phyloP scores from a whole-genome alignment of 2,113 vertebrate species.

The cattle (Bos taurus) region DNA sequence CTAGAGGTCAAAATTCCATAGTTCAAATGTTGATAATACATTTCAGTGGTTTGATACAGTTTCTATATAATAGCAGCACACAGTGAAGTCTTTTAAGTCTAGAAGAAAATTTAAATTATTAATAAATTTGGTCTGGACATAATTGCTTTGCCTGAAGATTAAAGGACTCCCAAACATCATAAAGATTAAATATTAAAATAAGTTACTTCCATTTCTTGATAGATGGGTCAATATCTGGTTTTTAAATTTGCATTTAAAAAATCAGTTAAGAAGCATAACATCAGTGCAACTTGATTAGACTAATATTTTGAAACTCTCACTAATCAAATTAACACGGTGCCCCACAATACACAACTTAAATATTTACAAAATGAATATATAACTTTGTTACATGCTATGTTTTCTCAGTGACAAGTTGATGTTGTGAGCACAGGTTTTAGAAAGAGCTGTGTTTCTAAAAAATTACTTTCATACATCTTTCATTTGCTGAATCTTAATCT shows the following conservation, averaged over 20 bases:
- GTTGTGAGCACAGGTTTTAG: conserved; percentile 25
- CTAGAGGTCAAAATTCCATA: not conserved
- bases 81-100: conserved; percentile 17
- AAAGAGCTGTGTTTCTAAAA: conserved; percentile 41
- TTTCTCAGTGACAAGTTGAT: not conserved
- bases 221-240: not conserved
- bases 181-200: conserved; percentile 58
- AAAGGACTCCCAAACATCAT: conserved; percentile 49
- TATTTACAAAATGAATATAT: conserved; percentile 7
- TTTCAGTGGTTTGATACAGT: not conserved
- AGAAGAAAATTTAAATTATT: conserved; percentile 26
- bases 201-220: conserved; percentile 51
- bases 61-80: not conserved
- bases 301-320: not conserved
- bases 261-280: conserved; percentile 9
- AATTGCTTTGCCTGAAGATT: conserved; percentile 32
- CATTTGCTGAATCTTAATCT: conserved; percentile 17
- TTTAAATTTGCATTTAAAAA: conserved; percentile 47
- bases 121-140: conserved; percentile 33
- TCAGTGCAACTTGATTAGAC: not conserved
- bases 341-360: not conserved
- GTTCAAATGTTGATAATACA: not conserved
- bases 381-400: not conserved
- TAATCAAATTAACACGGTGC: not conserved
- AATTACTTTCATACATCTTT: not conserved